Conservation (phyloP, 2,797 vertebrate genomes). For the Scleropages formosus region DNA sequence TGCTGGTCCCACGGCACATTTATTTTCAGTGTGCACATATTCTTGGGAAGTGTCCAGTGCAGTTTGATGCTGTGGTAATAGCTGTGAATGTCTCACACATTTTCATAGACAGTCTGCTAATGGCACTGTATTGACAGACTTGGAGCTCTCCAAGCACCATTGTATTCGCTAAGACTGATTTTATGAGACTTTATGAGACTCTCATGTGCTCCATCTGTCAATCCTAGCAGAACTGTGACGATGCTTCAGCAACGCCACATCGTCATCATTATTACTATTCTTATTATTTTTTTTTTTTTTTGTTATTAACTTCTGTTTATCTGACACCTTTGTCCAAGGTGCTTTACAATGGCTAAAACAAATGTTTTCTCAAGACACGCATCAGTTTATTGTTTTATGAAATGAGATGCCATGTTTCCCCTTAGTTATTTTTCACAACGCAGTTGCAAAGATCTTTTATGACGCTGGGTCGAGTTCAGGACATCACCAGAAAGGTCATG, state of each 20-base stretch:
- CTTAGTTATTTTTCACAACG: constrained; percentile 10
- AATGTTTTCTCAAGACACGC: too few relatives aligned
- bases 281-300: too few relatives aligned
- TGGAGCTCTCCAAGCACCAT: not conserved
- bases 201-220: not conserved
- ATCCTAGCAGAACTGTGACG: too few relatives aligned
- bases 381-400: not conserved
- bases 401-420: not conserved
- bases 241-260: too few relatives aligned
- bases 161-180: not conserved
- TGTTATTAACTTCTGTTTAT: too few relatives aligned
- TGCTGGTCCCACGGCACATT: constrained; percentile 11
- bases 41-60: not conserved
- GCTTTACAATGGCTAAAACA: too few relatives aligned
- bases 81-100: not conserved
- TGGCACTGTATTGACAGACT: not conserved
- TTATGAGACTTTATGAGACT: not conserved
- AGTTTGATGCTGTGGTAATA: not conserved
- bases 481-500: too few relatives aligned
- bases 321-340: too few relatives aligned
- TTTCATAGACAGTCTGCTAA: not conserved
- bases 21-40: not conserved
- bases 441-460: too few relatives aligned
- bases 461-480: too few relatives aligned
- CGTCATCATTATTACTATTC: too few relatives aligned